A percentile compares a stretch with the other conserved stretches of the same genome.
phyloP scores from a whole-genome alignment of 2,113 vertebrate species.

The Stigmatopora argus region DNA sequence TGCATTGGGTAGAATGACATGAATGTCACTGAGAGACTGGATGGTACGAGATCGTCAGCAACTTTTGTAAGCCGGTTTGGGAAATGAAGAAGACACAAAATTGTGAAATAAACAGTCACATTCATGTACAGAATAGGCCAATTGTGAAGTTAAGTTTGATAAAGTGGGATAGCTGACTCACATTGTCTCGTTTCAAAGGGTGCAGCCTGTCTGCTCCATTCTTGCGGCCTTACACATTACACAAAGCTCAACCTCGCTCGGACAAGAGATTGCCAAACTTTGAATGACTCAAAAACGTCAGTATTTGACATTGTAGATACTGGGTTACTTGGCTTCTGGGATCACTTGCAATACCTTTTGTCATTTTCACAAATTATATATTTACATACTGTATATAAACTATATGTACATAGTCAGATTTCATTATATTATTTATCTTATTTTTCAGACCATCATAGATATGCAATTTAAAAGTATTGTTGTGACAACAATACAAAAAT shows the following conservation, averaged over 20 bases:
- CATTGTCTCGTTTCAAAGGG: slow-evolving; percentile 48
- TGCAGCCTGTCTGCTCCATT: slow-evolving; percentile 28
- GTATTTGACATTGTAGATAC: not conserved
- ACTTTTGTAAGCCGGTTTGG: slow-evolving; percentile 55
- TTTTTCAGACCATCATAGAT: not conserved
- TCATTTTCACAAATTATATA: not conserved
- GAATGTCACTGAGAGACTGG: slow-evolving; percentile 59
- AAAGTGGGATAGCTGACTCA: slow-evolving; percentile 66
- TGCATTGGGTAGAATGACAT: slow-evolving; percentile 59
- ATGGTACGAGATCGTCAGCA: slow-evolving; percentile 59
- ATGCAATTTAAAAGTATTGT: slow-evolving; percentile 1
- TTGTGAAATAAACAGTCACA: slow-evolving; percentile 59
- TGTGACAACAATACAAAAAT: slow-evolving; percentile 2
- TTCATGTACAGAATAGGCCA: slow-evolving; percentile 60
- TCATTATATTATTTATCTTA: slow-evolving; percentile 8
- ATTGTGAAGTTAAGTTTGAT: slow-evolving; percentile 69
- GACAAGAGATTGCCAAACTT: slow-evolving; percentile 13
- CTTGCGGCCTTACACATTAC: slow-evolving; percentile 38
- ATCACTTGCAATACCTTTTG: slow-evolving; percentile 7
- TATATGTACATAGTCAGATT: not conserved
- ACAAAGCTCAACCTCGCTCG: slow-evolving; percentile 28
- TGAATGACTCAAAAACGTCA: not conserved
- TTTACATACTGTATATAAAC: too few species aligned
- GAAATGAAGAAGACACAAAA: slow-evolving; percentile 60
- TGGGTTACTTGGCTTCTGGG: not conserved